A percentile compares a stretch with the other conserved stretches of the same genome.
Conservation (phyloP, 2,888 invertebrate genomes). For the Thera obeliscata region DNA sequence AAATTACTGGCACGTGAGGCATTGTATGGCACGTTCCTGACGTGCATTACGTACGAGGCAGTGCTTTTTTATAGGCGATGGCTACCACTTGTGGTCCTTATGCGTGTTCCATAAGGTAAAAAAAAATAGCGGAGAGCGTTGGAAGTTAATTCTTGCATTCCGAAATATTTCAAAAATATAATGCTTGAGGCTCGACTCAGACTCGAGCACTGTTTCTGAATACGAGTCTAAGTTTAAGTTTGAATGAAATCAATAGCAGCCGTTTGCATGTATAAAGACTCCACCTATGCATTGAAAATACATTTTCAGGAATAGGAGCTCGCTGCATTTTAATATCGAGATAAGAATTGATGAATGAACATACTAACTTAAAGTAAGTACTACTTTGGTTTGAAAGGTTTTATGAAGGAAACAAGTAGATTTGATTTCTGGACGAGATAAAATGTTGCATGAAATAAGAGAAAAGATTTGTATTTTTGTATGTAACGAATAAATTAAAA, state of each 20-base stretch:
- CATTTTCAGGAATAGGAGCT: constrained; percentile 14
- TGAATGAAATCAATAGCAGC: not conserved
- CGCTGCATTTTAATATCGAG: constrained; percentile 8
- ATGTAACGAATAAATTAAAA: too few species aligned
- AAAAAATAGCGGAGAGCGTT: too few species aligned
- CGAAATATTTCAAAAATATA: too few species aligned
- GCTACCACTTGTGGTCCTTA: too few species aligned
- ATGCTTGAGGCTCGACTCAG: too few species aligned
- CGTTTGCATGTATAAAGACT: constrained; percentile 1
- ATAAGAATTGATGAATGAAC: constrained; percentile 15
- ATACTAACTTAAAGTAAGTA: not conserved
- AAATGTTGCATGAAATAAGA: not conserved
- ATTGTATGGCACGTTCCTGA: not conserved
- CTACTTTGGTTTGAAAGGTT: not conserved
- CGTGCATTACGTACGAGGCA: not conserved
- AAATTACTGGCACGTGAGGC: too few species aligned
- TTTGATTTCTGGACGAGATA: not conserved
- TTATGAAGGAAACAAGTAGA: not conserved
- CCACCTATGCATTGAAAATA: constrained; percentile 12
- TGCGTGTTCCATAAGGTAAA: too few species aligned
- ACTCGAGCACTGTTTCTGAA: too few species aligned
- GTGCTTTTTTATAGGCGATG: too few species aligned
- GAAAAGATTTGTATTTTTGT: too few species aligned
- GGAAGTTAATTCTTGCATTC: too few species aligned
- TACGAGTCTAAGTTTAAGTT: too few species aligned